Percentiles rank a stretch among this genome's conserved stretches.
Conservation (phyloP, 1,140 invertebrate genomes). For the Apis mellifera region Amel_HAv3.1 CM009940.2:9783001-9783500, state of each 20-base stretch:
- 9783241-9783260: slow-evolving; percentile 76
- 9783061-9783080: slow-evolving; percentile 75
- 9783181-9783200: slow-evolving; percentile 61
- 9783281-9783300: not conserved
- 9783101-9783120: too few species aligned
- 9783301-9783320: slow-evolving; percentile 9
- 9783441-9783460: slow-evolving; percentile 65
- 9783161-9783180: not conserved
- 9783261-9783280: slow-evolving; percentile 52
- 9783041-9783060: slow-evolving; percentile 68
- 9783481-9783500: slow-evolving; percentile 70
- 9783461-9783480: slow-evolving; percentile 45
- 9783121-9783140: slow-evolving; percentile 54
- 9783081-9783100: not conserved
- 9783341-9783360: slow-evolving; percentile 27
- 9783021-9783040: slow-evolving; percentile 75
- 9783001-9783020: slow-evolving; percentile 80
- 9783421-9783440: slow-evolving; percentile 28
- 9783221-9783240: slow-evolving; percentile 80
- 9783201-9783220: slow-evolving; percentile 78
- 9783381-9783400: slow-evolving; percentile 56
- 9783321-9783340: slow-evolving; percentile 10
- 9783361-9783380: too few species aligned
- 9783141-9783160: not conserved
- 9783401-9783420: slow-evolving; percentile 61